Evolutionary conservation across 2,113 vertebrate genomes (phyloP), one percentile per base, ranked within the genome.

Genomic region (Phylloscopus whistleri): DNA sequence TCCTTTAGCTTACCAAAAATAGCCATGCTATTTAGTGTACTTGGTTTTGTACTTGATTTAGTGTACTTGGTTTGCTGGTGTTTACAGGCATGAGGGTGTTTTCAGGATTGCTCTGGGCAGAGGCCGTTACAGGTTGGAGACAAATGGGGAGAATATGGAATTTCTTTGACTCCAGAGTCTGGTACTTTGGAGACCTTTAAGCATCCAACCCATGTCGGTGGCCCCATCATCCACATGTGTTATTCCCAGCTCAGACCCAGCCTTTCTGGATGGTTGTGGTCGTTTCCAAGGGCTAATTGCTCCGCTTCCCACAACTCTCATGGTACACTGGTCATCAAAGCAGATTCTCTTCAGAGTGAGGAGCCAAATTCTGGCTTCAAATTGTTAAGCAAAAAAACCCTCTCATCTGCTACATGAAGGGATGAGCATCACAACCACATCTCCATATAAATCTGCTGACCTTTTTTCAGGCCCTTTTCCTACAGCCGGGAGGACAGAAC

Each of bases 1-100:
- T 96, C 95, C 94, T 97, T 97, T 70, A 96, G 89, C 89, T 97
- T 97, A 96, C 97, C 94, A 96, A 97, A 98, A 98, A 98, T 98
- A 98, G 89, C 96, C 84, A 84, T 84, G 93, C 90, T 94, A 97
- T 97, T 97, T 96, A 97, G 91, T 96, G 89, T 94, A 94, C 82
- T 97, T 97, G 92, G 94, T 97, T 92, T 96, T n/a, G n/a, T n/a
- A n/a, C n/a, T n/a, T n/a, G 94, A 97, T 97, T 97, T 96, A 97
- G 91, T 96, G 89, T 94, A 94, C 82, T 97, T 97, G 92, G 94
- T 97, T 92, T 96, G 85, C 95, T 90, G 66, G 63, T 96, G 95
- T 95, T 98, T 97, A 95, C 89, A 97, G 96, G 89, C 93, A 9
- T 82, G 59, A 72, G 49, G 90, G 62, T 92, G 58, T 94, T 97